A percentile compares a stretch with the other conserved stretches of the same genome.
These are phyloP conservation scores for Leucoma salicis DNA, from an alignment of 2,888 invertebrate genomes.

Conservation along the genomic window DNA sequence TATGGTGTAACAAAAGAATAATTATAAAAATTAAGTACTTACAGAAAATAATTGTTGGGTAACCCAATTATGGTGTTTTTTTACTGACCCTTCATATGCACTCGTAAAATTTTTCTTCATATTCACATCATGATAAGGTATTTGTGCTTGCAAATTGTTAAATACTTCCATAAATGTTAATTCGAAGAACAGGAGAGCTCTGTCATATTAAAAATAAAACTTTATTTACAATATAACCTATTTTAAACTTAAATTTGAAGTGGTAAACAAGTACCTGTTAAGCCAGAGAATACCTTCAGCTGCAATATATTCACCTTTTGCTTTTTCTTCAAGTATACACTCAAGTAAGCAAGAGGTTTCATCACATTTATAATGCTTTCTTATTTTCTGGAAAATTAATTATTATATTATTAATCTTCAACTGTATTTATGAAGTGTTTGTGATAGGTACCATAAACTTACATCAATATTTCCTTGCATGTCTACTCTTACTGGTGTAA, in stretches of 20 bases:
- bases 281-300: constrained; percentile 88
- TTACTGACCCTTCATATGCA: constrained; percentile 87
- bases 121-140: constrained; percentile 65
- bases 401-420: background rate
- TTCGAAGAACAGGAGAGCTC: constrained; percentile 84
- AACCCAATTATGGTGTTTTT: constrained; percentile 89
- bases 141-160: constrained; percentile 55
- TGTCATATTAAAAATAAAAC: constrained; percentile 45
- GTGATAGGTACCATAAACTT: constrained; percentile 46
- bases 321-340: constrained; percentile 84
- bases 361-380: constrained; percentile 77
- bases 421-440: background rate
- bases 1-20: background rate
- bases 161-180: constrained; percentile 82
- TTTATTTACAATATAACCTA: background rate
- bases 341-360: constrained; percentile 84
- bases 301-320: constrained; percentile 72
- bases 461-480: constrained; percentile 90
- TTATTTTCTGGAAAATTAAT: constrained; percentile 83
- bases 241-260: background rate
- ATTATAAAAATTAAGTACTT: constrained; percentile 42
- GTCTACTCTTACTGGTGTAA: constrained; percentile 88
- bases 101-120: constrained; percentile 83
- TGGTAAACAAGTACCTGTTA: constrained; percentile 76
- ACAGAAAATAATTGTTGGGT: constrained; percentile 88